Evolutionary conservation across 2,797 vertebrate species (phyloP), one percentile per base, ranked within the genome.

Genomic region (Thripadectes ignobilis): DNA sequence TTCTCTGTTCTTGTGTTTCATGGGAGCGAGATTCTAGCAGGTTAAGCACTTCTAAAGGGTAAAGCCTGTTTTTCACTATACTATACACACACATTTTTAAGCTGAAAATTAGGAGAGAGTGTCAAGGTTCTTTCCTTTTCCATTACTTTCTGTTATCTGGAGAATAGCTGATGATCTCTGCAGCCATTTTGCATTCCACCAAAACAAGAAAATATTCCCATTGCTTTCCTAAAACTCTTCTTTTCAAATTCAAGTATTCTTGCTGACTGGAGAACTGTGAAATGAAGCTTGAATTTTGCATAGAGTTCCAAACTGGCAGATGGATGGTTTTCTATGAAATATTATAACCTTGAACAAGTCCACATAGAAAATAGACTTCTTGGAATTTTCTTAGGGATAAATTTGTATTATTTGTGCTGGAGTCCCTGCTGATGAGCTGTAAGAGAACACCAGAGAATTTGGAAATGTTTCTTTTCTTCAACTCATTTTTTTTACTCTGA

Each of bases 1-100:
- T 61, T 55, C 22, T 75, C 6, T 86, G 20, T 48, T 86, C 58
- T 88, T 87, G 9, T 48, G 92, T 92, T 65, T 52, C 41, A 14
- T 67, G 76, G n/a, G 16, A 89, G 91, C 38, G 30, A 75, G 34
- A 43, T 71, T 82, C 58, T 76, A 69, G 5, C 16, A 65, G 5
- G 21, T 57, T 76, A 38, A 66, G 16, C 27, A 45, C 4, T 62
- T 77, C 20, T 45, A 26, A 89, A 79, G 7, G 2, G 8, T n/a
- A 82, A 75, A 73, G 12, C 14, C 7, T 58, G 10, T 26, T 85
- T 82, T 69, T 66, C n/a, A 39, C 23, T 55, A 8, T 27, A 19
- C 14, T 0, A 0, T 22, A 80, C 12, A 32, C 12, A 23, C 48
- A 3, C 12, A 20, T 77, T 85, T n/a, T 82, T 55, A 69, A 63